These are phyloP conservation scores for Portunus trituberculatus DNA, from an alignment of 1,140 invertebrate genomes.

Conservation along the genomic window DNA sequence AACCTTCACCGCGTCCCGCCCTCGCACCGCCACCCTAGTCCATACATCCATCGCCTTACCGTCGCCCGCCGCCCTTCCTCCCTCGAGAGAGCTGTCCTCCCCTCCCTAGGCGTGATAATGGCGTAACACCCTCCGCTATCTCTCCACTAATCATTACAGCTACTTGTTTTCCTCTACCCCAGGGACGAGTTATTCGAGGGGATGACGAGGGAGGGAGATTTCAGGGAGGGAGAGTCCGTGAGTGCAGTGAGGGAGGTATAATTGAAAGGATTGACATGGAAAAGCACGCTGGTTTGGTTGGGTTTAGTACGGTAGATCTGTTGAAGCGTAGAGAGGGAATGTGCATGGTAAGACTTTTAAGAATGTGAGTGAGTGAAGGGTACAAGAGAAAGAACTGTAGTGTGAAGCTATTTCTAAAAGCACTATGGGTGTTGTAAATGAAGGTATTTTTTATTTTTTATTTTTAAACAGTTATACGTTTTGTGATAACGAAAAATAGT, in stretches of 20 bases:
- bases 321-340: not conserved
- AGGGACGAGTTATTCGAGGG: not conserved
- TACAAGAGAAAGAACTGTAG: not conserved
- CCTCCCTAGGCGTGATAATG: not conserved
- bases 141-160: conserved; percentile 24
- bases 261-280: conserved; percentile 17
- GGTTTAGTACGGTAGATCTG: not conserved
- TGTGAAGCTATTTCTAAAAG: not conserved
- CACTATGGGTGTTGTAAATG: no score
- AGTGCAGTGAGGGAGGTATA: not conserved
- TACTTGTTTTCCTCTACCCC: not conserved
- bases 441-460: no score
- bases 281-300: not conserved
- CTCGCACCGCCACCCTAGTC: not conserved
- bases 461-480: no score
- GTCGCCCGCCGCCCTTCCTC: not conserved
- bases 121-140: conserved; percentile 6
- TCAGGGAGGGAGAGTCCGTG: not conserved
- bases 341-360: not conserved
- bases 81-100: not conserved
- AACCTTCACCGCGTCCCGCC: not conserved
- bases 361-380: not conserved
- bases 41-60: not conserved
- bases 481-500: not conserved
- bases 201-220: not conserved